Base-by-base conservation (phyloP, 2,113 vertebrate species). In the western clawed frog (Xenopus tropicalis) region DNA sequence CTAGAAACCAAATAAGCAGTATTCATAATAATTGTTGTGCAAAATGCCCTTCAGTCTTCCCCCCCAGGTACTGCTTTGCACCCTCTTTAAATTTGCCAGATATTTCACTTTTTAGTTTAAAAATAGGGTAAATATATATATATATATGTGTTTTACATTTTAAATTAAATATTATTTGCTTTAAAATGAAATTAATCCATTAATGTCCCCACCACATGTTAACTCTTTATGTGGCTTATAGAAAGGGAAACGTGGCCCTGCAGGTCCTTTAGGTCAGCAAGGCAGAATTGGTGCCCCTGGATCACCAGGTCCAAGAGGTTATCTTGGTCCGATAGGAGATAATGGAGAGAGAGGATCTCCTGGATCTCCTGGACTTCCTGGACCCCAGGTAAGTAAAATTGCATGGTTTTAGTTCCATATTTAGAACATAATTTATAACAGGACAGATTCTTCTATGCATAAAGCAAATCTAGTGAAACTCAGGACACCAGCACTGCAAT, bases 241-340 rank as follows among this genome's bases (percentile, higher is more conserved):
- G 91, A 82, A 43, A 43, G 91, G 90, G 21, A 80, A 78, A 16
- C 84, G 84, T 71, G 90, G 91, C 3, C 44, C 66, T 4, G 12
- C 56, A 0, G 91, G 91, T 7, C 76, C 70, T 11, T n/a, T 14
- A 11, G 91, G 91, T 0, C 22, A 54, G 24, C 19, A 79, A 0
- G 91, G 90, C 5, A 87, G 82, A 0, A 79, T 82, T 17, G 91
- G 89, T 29, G 78, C 87, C 1, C 86, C 89, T 2, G 91, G 90
- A 25, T 21, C 88, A 71, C 90, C 90, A 0, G 91, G 92, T 1
- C 21, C 84, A 68, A 86, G 89, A 80, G 90, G 92, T 59, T 79
- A 82, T 11, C 59, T 66, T 2, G 93, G 90, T 3, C 56, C 81
- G 0, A 29, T 48, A 1, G 93, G 90, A 37, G 89, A 91, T 71